A percentile compares a stretch with the other conserved stretches of the same genome.
Conservation (phyloP, 2,113 vertebrate genomes). For the Marcusenius ussheri region DNA sequence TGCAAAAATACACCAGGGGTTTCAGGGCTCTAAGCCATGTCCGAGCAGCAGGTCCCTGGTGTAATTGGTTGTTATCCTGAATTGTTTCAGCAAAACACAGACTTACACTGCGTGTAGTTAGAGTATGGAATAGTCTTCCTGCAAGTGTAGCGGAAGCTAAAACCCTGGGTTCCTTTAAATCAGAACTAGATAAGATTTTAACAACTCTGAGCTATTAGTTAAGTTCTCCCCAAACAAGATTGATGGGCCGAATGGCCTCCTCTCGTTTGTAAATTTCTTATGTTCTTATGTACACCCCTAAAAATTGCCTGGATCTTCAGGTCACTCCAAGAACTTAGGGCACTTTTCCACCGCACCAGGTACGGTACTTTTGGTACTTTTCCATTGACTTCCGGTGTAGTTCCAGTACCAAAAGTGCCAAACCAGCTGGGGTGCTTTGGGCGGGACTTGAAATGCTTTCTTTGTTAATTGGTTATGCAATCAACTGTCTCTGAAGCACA, state of each 20-base stretch:
- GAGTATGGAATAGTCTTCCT: no score
- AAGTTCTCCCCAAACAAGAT: no score
- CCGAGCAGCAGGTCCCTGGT: neutral
- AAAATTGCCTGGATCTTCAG: neutral
- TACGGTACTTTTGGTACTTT: no score
- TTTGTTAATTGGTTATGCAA: neutral
- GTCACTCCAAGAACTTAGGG: neutral
- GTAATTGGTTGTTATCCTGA: neutral
- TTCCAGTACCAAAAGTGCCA: neutral
- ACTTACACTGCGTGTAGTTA: neutral
- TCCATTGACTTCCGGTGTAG: neutral
- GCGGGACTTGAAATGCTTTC: neutral
- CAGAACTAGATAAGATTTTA: no score
- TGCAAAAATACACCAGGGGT: neutral
- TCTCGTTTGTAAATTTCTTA: no score
- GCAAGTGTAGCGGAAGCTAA: no score
- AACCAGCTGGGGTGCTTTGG: neutral
- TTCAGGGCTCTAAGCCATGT: neutral
- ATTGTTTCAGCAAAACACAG: neutral
- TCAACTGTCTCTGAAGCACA: neutral
- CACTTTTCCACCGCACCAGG: neutral
- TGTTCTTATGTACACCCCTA: neutral
- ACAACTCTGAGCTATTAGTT: no score
- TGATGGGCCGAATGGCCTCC: no score
- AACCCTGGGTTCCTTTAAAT: no score